Evolutionary conservation across 2,888 invertebrate species (phyloP).

Genomic region (Baronia brevicornis): DNA sequence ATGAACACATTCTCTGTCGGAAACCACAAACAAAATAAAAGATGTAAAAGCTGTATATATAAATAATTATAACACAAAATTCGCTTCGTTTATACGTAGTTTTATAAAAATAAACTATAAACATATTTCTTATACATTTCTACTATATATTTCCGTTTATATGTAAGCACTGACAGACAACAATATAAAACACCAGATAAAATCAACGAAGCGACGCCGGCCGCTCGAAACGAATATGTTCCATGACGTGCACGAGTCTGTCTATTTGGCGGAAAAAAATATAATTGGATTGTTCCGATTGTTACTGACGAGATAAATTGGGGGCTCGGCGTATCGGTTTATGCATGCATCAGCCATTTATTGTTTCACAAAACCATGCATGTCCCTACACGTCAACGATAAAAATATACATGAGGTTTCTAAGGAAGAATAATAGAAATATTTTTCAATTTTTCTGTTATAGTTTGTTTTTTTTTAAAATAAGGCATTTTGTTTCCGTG

Average conservation of each 20-base stretch:
- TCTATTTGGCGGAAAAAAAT: conserved; percentile 59
- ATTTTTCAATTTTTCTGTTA: no score
- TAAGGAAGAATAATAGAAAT: no score
- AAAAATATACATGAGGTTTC: no score
- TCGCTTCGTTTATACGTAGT: no score
- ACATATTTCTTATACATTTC: conserved; percentile 1
- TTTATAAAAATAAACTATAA: background rate
- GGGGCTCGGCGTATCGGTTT: conserved; percentile 34
- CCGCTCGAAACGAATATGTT: conserved; percentile 39
- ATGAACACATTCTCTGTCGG: no score
- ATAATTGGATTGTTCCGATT: conserved; percentile 64
- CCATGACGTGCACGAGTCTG: conserved; percentile 33
- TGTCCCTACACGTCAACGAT: conserved; percentile 17
- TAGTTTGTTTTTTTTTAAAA: no score
- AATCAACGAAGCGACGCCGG: conserved; percentile 32
- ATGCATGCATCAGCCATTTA: conserved; percentile 38
- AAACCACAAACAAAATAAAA: no score
- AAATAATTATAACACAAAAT: no score
- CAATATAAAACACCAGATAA: conserved; percentile 33
- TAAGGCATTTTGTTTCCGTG: no score
- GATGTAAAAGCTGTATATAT: no score
- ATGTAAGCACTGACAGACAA: conserved; percentile 12
- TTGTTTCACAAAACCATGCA: conserved; percentile 34
- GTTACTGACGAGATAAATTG: conserved; percentile 60
- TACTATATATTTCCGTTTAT: conserved; percentile 3